Evolutionary conservation across 92 coral and sea anemone species (phyloP).

Genomic region (Plumapathes pennacea): DNA sequence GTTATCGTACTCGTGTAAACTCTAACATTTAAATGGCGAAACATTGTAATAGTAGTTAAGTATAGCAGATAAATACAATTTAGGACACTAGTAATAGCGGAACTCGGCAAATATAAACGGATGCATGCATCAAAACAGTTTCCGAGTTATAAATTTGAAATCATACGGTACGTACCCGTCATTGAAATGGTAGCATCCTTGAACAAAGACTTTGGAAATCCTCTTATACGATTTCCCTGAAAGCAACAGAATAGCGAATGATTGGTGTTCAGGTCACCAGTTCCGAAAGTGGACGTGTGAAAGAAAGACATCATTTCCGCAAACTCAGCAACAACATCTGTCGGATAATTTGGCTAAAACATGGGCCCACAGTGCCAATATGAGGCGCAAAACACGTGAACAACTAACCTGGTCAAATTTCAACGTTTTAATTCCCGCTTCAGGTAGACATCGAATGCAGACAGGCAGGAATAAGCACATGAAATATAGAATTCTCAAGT

Average conservation of each 20-base stretch:
- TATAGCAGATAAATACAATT: too few relatives aligned
- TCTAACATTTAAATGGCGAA: too few relatives aligned
- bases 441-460: conserved; percentile 61
- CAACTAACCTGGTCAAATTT: conserved; percentile 37
- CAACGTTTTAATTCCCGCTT: conserved; percentile 61
- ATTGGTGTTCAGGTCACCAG: not conserved
- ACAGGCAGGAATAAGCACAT: conserved; percentile 24
- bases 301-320: not conserved
- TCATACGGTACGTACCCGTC: conserved; percentile 20
- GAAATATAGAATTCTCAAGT: conserved; percentile 19
- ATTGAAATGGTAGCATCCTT: conserved; percentile 39
- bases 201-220: conserved; percentile 57
- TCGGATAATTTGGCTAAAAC: too few relatives aligned
- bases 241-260: not conserved
- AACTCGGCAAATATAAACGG: too few relatives aligned
- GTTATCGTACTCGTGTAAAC: too few relatives aligned
- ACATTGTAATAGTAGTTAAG: too few relatives aligned
- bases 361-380: too few relatives aligned
- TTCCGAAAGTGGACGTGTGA: not conserved
- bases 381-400: too few relatives aligned
- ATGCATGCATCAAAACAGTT: too few relatives aligned
- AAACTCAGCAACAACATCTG: too few relatives aligned
- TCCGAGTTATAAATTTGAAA: too few relatives aligned
- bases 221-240: conserved; percentile 1
- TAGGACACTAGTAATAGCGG: too few relatives aligned